Conservation (phyloP, 1,140 invertebrate species). For the Ostrea edulis region DNA sequence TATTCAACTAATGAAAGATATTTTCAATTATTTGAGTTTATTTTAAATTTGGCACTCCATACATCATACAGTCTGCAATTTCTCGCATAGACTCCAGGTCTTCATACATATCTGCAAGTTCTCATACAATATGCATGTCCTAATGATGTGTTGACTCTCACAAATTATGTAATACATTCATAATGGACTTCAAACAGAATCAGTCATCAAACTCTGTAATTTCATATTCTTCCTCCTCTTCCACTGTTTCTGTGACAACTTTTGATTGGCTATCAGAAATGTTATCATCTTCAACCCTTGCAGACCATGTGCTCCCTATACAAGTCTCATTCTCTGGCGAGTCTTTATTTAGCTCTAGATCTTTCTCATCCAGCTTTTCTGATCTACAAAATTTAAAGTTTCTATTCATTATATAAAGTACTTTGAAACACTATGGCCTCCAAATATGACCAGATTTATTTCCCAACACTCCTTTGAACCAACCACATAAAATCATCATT, state of each 20-base stretch:
- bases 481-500: too few relatives aligned
- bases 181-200: background rate
- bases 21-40: too few relatives aligned
- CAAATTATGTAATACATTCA: background rate
- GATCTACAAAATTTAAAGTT: slow-evolving; percentile 34
- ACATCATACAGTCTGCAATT: too few relatives aligned
- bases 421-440: too few relatives aligned
- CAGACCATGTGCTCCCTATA: slow-evolving; percentile 23
- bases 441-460: too few relatives aligned
- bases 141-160: background rate
- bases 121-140: too few relatives aligned
- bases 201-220: slow-evolving; percentile 72
- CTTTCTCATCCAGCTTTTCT: slow-evolving; percentile 63
- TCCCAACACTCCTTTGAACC: too few relatives aligned
- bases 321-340: background rate
- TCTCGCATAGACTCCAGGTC: too few relatives aligned
- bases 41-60: too few relatives aligned
- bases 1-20: too few relatives aligned
- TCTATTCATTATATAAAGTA: background rate
- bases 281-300: slow-evolving; percentile 54
- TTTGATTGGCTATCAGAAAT: slow-evolving; percentile 66
- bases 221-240: slow-evolving; percentile 66
- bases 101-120: too few relatives aligned
- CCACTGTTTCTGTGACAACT: slow-evolving; percentile 42
- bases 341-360: slow-evolving; percentile 49